Conservation (phyloP, 2,888 invertebrate genomes). For the Tetheella fluctuosa region DNA sequence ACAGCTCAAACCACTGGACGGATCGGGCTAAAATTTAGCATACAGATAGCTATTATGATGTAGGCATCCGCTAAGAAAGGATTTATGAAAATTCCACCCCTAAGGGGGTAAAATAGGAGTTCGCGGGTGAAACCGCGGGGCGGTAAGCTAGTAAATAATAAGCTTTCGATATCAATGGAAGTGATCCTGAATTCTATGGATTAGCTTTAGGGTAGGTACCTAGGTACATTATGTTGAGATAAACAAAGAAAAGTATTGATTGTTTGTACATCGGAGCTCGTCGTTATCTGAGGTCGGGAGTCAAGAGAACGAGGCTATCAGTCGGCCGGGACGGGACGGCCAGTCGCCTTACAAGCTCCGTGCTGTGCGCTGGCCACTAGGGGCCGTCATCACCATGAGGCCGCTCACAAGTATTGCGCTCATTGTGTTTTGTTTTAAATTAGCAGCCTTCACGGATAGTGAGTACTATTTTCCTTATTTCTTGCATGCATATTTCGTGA, state of each 20-base stretch:
- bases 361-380: constrained; percentile 15
- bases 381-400: not conserved
- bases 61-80: too few relatives aligned
- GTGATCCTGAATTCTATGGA: not conserved
- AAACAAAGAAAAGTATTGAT: not conserved
- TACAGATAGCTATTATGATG: too few relatives aligned
- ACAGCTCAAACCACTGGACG: too few relatives aligned
- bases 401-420: constrained; percentile 22
- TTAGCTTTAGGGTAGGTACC: not conserved
- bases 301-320: constrained; percentile 5
- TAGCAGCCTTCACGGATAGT: constrained; percentile 52
- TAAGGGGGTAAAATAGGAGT: too few relatives aligned
- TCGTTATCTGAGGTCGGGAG: constrained; percentile 6
- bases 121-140: too few relatives aligned
- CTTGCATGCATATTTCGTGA: not conserved
- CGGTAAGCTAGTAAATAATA: too few relatives aligned
- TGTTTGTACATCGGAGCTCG: not conserved
- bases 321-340: constrained; percentile 8
- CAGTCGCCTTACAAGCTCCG: not conserved
- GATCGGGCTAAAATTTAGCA: too few relatives aligned
- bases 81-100: too few relatives aligned
- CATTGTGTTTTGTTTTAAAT: constrained; percentile 41
- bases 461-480: constrained; percentile 36
- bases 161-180: too few relatives aligned
- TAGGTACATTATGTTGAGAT: not conserved